Evolutionary conservation across 2,113 vertebrate genomes (phyloP).

Genomic region (Pachyramphus minor): DNA sequence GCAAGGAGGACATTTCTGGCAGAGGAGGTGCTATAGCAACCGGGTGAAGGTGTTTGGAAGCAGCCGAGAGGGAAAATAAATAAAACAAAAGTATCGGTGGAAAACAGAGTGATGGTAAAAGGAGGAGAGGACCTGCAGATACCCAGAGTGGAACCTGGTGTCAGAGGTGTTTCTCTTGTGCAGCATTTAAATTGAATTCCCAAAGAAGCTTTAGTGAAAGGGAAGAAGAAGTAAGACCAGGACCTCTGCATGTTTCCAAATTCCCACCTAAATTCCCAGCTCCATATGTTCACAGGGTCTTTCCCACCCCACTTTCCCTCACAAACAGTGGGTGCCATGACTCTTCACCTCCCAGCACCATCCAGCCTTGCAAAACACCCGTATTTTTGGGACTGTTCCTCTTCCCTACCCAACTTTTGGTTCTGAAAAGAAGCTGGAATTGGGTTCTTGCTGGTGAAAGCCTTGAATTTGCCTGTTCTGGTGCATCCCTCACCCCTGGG

Average conservation of each 20-base stretch:
- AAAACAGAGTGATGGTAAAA: neutral
- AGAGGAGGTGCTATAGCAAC: conserved; percentile 11
- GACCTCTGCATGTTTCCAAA: fast-evolving
- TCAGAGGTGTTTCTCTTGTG: neutral
- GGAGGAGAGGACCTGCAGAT: neutral
- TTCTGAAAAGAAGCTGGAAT: neutral
- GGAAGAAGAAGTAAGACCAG: neutral
- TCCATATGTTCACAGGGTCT: fast-evolving
- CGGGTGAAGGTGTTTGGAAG: neutral
- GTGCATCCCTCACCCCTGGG: fast-evolving
- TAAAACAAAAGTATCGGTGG: neutral
- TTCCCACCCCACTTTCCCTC: neutral
- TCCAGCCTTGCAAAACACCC: neutral
- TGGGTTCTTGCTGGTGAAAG: neutral
- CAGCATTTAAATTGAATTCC: neutral
- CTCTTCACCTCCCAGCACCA: fast-evolving
- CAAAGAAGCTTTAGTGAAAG: fast-evolving
- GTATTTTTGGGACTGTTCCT: neutral
- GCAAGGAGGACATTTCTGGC: neutral
- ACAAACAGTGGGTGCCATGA: fast-evolving
- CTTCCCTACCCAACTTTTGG: fast-evolving
- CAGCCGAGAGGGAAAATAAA: neutral
- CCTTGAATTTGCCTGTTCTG: fast-evolving
- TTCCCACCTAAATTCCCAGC: fast-evolving
- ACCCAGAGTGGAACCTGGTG: neutral